A percentile compares a stretch with the other conserved stretches of the same genome.
Evolutionary conservation across 2,113 vertebrate species (phyloP).

Genomic region (Solea solea): DNA sequence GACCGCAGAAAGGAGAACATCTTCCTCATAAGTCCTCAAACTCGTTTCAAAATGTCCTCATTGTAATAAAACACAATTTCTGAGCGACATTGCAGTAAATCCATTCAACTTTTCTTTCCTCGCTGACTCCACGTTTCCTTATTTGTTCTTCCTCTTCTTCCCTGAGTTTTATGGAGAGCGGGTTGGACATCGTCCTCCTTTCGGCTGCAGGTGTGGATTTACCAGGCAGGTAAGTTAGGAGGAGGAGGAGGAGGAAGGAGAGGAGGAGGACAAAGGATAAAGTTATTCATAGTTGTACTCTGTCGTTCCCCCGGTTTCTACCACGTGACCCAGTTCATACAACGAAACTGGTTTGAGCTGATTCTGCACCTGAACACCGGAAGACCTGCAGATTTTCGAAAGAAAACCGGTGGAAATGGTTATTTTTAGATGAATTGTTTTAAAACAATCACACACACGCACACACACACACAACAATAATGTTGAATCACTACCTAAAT

Average conservation of each 20-base stretch:
- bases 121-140: not conserved
- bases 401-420: not conserved
- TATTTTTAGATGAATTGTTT: no score
- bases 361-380: not conserved
- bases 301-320: not conserved
- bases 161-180: not conserved
- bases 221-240: conserved; percentile 16
- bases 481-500: no score
- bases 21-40: conserved; percentile 1
- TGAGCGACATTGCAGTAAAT: not conserved
- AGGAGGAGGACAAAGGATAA: not conserved
- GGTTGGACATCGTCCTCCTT: conserved; percentile 23
- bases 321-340: conserved; percentile 21
- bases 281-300: not conserved
- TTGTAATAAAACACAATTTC: not conserved
- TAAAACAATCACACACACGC: no score
- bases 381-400: not conserved
- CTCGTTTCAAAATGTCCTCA: not conserved
- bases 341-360: not conserved
- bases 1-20: conserved; percentile 41
- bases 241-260: not conserved
- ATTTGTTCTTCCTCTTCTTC: not conserved
- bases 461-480: no score
- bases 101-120: not conserved
- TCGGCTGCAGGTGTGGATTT: not conserved